Base-by-base conservation (phyloP, 2,113 vertebrate genomes). In the Dicentrarchus labrax region DNA sequence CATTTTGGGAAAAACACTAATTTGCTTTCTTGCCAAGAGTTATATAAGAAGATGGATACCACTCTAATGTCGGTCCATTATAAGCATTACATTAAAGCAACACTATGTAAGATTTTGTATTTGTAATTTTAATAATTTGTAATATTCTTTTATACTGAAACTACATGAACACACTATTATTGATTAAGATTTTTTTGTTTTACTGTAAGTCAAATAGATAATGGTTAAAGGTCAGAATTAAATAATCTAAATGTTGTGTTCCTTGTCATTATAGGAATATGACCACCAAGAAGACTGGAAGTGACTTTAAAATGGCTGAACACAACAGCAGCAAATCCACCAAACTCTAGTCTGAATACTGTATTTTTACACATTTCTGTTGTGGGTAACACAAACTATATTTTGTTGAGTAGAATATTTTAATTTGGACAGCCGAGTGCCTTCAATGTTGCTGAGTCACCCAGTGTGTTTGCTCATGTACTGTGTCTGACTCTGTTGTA, bases 341-440 rank as follows among this genome's bases (percentile, higher is more conserved):
- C 4, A 90, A 82, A 77, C 71, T 88, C 57, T 91, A 89, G 60
- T 2, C 4, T 7, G 17, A 70, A 61, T 7, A 9, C 15, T 0
- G 2, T 51, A 38, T 62, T 77, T 47, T 47, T 30, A 36, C 5
- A 17, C 8, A 21, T 30, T 30, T 30, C 30, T 13, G 43, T 64
- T 45, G 19, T 67, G 41, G n/a, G 16, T n/a, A 1, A n/a, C 6
- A 53, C 1, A 6, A 41, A 50, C 17, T 56, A 8, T 22, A n/a
- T n/a, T 1, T 22, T 48, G 12, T 38, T 30, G 1, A 61, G 54
- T 24, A 16, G 36, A 51, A 64, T 57, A 48, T 57, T 45, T 69
- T 7, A 8, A 39, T 38, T 11, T 54, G 17, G 17, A 54, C 15
- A 0, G 17, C 21, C 30, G 47, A 53, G 13, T 47, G 2, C 19